A percentile compares a stretch with the other conserved stretches of the same genome.
These are phyloP conservation scores for Matsumyia berberina DNA, from an alignment of 2,888 invertebrate genomes.

Conservation along the genomic window DNA sequence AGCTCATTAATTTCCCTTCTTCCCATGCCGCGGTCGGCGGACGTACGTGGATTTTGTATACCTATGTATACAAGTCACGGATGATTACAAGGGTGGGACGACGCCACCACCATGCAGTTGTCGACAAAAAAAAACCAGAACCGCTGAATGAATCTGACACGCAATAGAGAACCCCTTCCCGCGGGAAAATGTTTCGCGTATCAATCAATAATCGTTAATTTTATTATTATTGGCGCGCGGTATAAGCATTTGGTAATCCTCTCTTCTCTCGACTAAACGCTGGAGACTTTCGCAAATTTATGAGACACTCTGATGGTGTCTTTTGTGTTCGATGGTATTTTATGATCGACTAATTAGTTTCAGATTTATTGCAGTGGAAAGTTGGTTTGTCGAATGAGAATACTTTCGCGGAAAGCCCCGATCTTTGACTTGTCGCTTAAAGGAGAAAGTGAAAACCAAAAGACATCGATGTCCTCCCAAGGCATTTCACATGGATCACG, in stretches of 20 bases:
- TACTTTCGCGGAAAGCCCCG: background rate
- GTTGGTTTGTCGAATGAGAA: conserved; percentile 9
- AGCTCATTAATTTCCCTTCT: conserved; percentile 60
- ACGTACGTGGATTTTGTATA: conserved; percentile 32
- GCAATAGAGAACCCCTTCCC: conserved; percentile 42
- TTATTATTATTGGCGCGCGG: conserved; percentile 54
- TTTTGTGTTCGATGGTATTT: conserved; percentile 38
- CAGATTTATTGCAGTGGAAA: conserved; percentile 58
- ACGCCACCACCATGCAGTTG: conserved; percentile 25
- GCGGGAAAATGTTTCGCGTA: conserved; percentile 5
- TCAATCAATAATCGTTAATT: conserved; percentile 71
- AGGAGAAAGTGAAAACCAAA: conserved; percentile 25
- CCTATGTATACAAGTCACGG: conserved; percentile 45
- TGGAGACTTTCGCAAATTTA: conserved; percentile 31
- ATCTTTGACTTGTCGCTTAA: conserved; percentile 30
- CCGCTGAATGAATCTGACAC: conserved; percentile 49
- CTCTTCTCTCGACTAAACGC: background rate
- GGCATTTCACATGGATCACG: background rate
- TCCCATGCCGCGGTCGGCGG: background rate
- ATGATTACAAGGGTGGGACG: conserved; percentile 34
- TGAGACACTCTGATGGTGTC: conserved; percentile 39
- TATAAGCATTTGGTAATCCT: conserved; percentile 46
- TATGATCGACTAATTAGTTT: conserved; percentile 56
- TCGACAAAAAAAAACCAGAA: conserved; percentile 18
- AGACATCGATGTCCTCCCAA: conserved; percentile 7